phyloP scores from a whole-genome alignment of 2,113 vertebrate genomes.

The Dicaeum eximium region DNA sequence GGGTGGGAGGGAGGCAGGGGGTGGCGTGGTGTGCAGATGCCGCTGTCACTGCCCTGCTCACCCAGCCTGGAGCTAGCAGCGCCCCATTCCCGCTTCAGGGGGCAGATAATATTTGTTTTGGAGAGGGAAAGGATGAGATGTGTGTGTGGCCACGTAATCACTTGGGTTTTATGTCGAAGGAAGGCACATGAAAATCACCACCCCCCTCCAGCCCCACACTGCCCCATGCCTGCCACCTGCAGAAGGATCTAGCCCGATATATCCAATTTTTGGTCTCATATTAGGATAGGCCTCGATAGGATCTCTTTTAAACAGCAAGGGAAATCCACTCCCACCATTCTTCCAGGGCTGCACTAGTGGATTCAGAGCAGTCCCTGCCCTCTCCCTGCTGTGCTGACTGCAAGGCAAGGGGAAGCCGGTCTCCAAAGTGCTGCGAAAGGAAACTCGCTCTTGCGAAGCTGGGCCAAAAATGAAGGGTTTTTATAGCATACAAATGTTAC shows the following conservation, averaged over 20 bases:
- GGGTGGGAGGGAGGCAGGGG: neutral
- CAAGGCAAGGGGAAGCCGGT: neutral
- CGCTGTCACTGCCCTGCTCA: neutral
- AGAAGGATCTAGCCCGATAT: neutral
- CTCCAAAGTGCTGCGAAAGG: neutral
- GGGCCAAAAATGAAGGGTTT: neutral
- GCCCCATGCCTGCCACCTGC: rapidly evolving
- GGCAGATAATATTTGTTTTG: neutral
- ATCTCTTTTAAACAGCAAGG: neutral
- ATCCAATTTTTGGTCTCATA: neutral
- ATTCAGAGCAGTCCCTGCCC: neutral
- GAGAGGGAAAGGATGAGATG: neutral
- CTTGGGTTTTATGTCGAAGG: neutral
- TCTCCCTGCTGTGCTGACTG: neutral
- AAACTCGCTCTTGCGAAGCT: neutral
- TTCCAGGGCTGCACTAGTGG: rapidly evolving
- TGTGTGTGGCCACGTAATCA: rapidly evolving
- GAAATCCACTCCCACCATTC: rapidly evolving
- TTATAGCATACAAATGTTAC: slow-evolving; percentile 16
- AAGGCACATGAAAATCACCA: neutral
- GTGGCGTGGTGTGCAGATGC: neutral
- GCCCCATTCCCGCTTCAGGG: neutral
- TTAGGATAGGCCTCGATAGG: neutral
- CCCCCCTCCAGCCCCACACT: neutral
- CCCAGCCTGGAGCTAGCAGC: neutral